These are phyloP conservation scores for Cistogaster globosa DNA, from an alignment of 2,888 invertebrate genomes.

Conservation along the genomic window DNA sequence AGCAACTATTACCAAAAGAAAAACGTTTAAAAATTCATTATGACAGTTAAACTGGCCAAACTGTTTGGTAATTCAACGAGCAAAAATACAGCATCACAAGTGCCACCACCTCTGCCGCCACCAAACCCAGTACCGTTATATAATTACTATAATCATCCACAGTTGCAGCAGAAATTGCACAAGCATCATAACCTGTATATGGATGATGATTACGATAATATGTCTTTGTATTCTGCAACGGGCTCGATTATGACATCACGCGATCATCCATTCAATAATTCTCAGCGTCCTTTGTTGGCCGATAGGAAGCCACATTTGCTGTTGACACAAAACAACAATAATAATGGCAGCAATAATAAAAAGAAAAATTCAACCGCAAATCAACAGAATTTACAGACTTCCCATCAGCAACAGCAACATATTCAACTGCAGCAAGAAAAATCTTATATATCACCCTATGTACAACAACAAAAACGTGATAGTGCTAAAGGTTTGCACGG, in stretches of 20 bases:
- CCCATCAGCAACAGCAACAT: constrained; percentile 70
- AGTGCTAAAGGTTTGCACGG: constrained; percentile 81
- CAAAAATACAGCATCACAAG: constrained; percentile 63
- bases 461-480: constrained; percentile 79
- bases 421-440: constrained; percentile 69
- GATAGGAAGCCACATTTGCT: constrained; percentile 77
- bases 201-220: constrained; percentile 76
- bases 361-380: constrained; percentile 61
- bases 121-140: constrained; percentile 51
- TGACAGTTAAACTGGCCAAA: constrained; percentile 78
- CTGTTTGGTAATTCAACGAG: constrained; percentile 72
- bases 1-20: neutral
- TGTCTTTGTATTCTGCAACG: constrained; percentile 75
- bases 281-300: constrained; percentile 80
- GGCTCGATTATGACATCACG: constrained; percentile 80
- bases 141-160: constrained; percentile 65
- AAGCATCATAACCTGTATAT: constrained; percentile 74
- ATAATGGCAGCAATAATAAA: constrained; percentile 57
- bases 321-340: constrained; percentile 73
- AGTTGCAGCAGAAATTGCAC: constrained; percentile 60
- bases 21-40: constrained; percentile 68
- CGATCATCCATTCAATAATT: constrained; percentile 82
- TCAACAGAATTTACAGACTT: constrained; percentile 61
- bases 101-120: constrained; percentile 61
- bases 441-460: constrained; percentile 77